Base-by-base conservation (phyloP, 2,888 invertebrate species). In the Chelonus formosanus region DNA sequence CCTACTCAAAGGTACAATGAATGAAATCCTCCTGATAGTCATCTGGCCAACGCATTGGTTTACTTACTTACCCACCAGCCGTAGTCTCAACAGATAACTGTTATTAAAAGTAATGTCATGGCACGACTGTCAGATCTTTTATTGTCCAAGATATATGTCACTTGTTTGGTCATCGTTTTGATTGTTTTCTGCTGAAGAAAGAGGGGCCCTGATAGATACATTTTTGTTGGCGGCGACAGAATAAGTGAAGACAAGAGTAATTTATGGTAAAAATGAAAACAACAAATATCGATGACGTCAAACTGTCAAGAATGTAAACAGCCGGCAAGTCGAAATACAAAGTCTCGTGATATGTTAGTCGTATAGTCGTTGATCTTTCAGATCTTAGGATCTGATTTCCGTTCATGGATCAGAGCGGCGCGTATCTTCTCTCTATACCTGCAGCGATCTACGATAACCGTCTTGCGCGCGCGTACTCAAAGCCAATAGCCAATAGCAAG, bases 401-500 rank as follows among this genome's bases (percentile, higher is more conserved):
- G 48, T 40, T 60, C 60, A 48, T 60, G 60, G 60, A 60, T 60
- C 60, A 60, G 60, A 36, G 60, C 60, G 60, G 48, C 59, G 59
- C 59, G 59, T 59, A 59, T 59, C 58, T 59, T 59, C 47, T 59
- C 36, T 59, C 36, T 48, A 48, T 48, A 40, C 48, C 48, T 48
- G 40, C 40, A 48, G 43, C 34, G 53, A 61, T 61, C 35, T 20
- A 44, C 53, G 61, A 61, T 61, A 61, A 61, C 7, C 35, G 47
- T 40, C 45, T 20, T 20, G 20, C 47, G 47, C 47, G 59, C 58
- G 47, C 48, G 58, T 34, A 59, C 59, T 59, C 47, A 59, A 48
- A 48, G 59, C 36, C 59, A 59, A 58, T 58, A 60, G 40, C 60
- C 60, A 60, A 60, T 60, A 50, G 59, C 52, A 43, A 45, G 58